phyloP scores from a whole-genome alignment of 2,113 vertebrate species.

The Lepus timidus region DNA sequence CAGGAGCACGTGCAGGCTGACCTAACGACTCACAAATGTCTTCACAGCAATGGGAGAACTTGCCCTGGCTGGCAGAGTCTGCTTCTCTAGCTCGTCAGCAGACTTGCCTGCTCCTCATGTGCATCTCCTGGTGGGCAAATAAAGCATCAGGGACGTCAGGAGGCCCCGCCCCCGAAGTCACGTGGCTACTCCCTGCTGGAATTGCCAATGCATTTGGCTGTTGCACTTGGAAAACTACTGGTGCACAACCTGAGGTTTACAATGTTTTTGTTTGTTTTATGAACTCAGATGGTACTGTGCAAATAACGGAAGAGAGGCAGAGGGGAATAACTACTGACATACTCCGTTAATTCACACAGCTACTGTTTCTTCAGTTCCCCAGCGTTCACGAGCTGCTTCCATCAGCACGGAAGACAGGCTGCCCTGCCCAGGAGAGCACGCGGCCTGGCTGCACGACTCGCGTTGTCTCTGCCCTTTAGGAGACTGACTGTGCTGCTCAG shows the following conservation, averaged over 20 bases:
- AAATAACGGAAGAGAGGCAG: conserved; percentile 18
- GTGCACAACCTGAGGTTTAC: conserved; percentile 25
- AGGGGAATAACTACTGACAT: not conserved
- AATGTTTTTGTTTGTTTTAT: conserved; percentile 27
- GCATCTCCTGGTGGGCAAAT: not conserved
- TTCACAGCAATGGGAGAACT: not conserved
- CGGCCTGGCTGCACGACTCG: not conserved
- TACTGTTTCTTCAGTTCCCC: not conserved
- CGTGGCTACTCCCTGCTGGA: not conserved
- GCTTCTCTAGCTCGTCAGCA: not conserved
- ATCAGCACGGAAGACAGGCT: not conserved
- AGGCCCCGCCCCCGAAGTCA: not conserved
- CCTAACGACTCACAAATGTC: conserved; percentile 69
- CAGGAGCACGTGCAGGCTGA: conserved; percentile 70
- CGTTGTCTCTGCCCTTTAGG: not conserved
- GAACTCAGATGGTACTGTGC: conserved; percentile 10
- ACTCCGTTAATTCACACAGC: not conserved
- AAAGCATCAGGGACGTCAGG: conserved; percentile 16
- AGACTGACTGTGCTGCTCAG: conserved; percentile 37
- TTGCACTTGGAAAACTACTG: conserved; percentile 21
- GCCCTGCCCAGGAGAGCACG: not conserved
- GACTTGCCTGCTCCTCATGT: not conserved
- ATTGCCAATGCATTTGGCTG: not conserved
- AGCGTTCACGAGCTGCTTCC: not conserved
- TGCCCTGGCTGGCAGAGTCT: conserved; percentile 22